Conservation (phyloP, 2,888 invertebrate species). For the Malachius bipustulatus region DNA sequence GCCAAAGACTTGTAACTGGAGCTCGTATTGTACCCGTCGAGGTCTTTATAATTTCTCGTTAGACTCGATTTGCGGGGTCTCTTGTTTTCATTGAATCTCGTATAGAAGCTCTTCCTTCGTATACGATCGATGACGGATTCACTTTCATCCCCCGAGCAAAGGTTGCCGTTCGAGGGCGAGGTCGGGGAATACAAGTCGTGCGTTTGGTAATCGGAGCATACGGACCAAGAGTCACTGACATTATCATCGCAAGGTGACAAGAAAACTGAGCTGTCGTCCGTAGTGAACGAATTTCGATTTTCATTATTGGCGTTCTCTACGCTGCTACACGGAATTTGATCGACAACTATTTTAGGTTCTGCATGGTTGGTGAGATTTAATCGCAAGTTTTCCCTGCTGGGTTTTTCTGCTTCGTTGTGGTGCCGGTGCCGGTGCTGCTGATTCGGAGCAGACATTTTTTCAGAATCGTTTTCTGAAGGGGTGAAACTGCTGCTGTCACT, state of each 20-base stretch:
- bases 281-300: slow-evolving; percentile 41
- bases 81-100: slow-evolving; percentile 77
- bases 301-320: slow-evolving; percentile 19
- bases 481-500: not conserved
- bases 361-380: slow-evolving; percentile 44
- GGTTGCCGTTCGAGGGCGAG: slow-evolving; percentile 32
- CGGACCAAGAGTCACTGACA: slow-evolving; percentile 50
- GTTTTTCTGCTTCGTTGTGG: slow-evolving; percentile 18
- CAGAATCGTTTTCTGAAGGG: not conserved
- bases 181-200: slow-evolving; percentile 39
- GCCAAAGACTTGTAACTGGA: slow-evolving; percentile 18
- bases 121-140: slow-evolving; percentile 76
- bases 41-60: slow-evolving; percentile 34
- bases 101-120: slow-evolving; percentile 78
- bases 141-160: slow-evolving; percentile 38
- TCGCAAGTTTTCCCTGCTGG: slow-evolving; percentile 43
- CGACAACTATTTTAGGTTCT: slow-evolving; percentile 15
- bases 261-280: slow-evolving; percentile 35
- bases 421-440: no score
- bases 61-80: slow-evolving; percentile 55
- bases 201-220: slow-evolving; percentile 44
- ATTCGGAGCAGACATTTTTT: not conserved
- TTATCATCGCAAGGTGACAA: slow-evolving; percentile 53
- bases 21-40: slow-evolving; percentile 31
- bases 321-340: slow-evolving; percentile 17